Percentiles rank a stretch among this genome's conserved stretches.
These are phyloP conservation scores for Puffinus mauretanicus DNA, from an alignment of 2,113 vertebrate species.

Conservation along the genomic window DNA sequence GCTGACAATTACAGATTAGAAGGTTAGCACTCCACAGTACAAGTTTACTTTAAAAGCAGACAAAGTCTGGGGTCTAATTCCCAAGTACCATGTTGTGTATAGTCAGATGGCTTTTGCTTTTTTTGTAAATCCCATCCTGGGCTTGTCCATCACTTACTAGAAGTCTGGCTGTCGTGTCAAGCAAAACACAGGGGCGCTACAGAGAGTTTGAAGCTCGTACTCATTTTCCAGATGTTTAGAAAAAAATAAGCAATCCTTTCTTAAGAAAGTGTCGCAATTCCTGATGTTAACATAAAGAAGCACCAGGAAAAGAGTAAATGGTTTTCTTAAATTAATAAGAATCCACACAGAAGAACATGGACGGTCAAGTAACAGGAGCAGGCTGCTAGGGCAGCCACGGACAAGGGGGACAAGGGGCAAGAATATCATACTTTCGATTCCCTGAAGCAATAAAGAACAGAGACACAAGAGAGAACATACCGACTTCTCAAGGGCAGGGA, in stretches of 20 bases:
- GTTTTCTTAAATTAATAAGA: neutral
- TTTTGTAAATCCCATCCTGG: constrained; percentile 48
- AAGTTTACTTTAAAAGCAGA: constrained; percentile 66
- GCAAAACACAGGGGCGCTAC: constrained; percentile 56
- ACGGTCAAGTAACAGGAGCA: neutral
- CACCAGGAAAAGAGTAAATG: neutral
- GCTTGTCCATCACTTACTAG: constrained; percentile 36
- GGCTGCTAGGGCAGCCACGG: neutral
- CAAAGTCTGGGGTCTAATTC: constrained; percentile 58
- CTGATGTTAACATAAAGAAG: neutral
- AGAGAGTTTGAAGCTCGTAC: constrained; percentile 4
- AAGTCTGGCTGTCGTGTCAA: constrained; percentile 49
- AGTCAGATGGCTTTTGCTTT: constrained; percentile 52
- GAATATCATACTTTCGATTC: neutral
- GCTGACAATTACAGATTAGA: constrained; percentile 58
- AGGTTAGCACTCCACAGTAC: constrained; percentile 42
- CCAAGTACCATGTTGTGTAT: constrained; percentile 55
- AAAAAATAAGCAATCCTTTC: constrained; percentile 51
- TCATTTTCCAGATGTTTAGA: constrained; percentile 64
- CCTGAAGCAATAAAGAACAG: neutral
- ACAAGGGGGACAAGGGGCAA: neutral
- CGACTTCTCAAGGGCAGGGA: neutral
- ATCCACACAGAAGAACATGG: neutral
- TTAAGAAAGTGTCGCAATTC: constrained; percentile 25
- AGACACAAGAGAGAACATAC: neutral